A percentile compares a stretch with the other conserved stretches of the same genome.
phyloP scores from a whole-genome alignment of 2,888 invertebrate genomes.

The Megamerina dolium region DNA sequence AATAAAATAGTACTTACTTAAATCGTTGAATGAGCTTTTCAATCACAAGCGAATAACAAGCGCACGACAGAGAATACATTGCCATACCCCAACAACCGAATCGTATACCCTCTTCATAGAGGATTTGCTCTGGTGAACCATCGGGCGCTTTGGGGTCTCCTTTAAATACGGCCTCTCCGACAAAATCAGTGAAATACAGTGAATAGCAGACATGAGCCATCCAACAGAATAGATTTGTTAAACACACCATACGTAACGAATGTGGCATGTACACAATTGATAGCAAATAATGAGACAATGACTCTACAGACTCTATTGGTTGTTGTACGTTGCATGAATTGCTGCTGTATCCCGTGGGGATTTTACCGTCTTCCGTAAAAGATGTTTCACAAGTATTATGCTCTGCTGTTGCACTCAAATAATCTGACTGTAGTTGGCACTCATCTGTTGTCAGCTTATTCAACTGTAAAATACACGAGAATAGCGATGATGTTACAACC shows the following conservation, averaged over 20 bases:
- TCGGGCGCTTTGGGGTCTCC: conserved; percentile 60
- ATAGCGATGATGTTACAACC: too few species aligned
- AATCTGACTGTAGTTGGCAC: conserved; percentile 19
- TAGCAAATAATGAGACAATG: conserved; percentile 71
- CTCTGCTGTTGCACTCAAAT: conserved; percentile 13
- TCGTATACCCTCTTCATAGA: conserved; percentile 86
- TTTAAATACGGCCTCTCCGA: conserved; percentile 45
- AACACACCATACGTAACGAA: conserved; percentile 77
- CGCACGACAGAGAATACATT: conserved; percentile 89
- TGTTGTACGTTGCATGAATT: too few species aligned
- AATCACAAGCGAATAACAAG: conserved; percentile 83
- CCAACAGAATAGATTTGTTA: conserved; percentile 96
- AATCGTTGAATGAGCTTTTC: conserved; percentile 74
- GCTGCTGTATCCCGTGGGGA: too few species aligned
- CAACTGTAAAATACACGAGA: conserved; percentile 16
- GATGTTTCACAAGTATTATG: conserved; percentile 28
- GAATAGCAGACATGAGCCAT: conserved; percentile 97
- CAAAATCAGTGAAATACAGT: conserved; percentile 93
- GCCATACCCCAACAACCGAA: conserved; percentile 98
- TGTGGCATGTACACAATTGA: conserved; percentile 90
- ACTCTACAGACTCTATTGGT: conserved; percentile 36
- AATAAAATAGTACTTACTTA: conserved; percentile 50
- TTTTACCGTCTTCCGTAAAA: conserved; percentile 18
- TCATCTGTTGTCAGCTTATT: conserved; percentile 19
- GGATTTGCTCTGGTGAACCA: conserved; percentile 57